Base-by-base conservation (phyloP, 1,140 invertebrate genomes). In the Nephila pilipes region DNA sequence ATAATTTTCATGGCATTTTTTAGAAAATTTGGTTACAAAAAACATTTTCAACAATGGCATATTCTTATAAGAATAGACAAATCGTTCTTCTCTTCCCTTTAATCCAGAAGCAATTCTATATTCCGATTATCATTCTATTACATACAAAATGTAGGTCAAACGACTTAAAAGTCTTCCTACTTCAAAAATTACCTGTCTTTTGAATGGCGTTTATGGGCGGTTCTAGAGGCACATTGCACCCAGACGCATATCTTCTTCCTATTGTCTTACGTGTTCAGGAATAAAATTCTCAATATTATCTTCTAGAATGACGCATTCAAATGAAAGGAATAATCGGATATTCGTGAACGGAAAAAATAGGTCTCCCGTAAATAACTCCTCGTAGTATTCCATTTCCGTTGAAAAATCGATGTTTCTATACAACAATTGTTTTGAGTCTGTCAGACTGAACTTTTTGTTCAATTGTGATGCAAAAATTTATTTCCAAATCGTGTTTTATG, bases 381-480 rank as follows among this genome's bases (percentile, higher is more conserved):
- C 25, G 16, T 75, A 75, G 65, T 75, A 29, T 75, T 29, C 65
- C 29, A 75, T 75, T 75, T 75, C 65, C 29, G 10, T 75, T 75
- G 65, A 75, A 29, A 18, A 75, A 75, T 75, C 29, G 65, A 75
- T 75, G 5, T 18, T 75, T 75, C 65, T 75, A 18, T 29, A 14
- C 29, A 36, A 29, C 65, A 29, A 75, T 75, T 75, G 65, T 75
- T 75, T 75, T 29, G 14, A 16, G 29, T 75, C 16, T 32, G 14
- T 75, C 29, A 32, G 65, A 75, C 29, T 75, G 16, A 32, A 75
- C 12, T 75, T 75, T 75, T 32, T 29, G 14, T 5, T 32, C 16
- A 14, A 18, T 75, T 75, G 12, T 75, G 25, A 18, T 18, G 25
- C 32, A 18, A 32, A 75, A 75, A 32, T 75, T 75, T 75, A 75